A percentile compares a stretch with the other conserved stretches of the same genome.
phyloP scores from a whole-genome alignment of 2,113 vertebrate genomes.

The Hemicordylus capensis region DNA sequence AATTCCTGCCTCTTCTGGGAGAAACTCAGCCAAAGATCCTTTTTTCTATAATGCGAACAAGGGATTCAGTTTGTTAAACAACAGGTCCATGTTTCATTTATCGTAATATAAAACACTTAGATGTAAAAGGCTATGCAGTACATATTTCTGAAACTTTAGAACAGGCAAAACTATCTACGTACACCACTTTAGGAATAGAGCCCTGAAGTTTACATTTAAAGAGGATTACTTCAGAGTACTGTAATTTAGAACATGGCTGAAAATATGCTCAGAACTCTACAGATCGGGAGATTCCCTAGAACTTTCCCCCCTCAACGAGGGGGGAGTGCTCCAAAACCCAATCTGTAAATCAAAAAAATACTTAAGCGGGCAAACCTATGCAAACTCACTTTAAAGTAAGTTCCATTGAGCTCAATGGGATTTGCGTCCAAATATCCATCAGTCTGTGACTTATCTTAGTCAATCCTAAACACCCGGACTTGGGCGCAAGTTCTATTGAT shows the following conservation, averaged over 20 bases:
- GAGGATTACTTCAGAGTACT: neutral
- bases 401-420: neutral
- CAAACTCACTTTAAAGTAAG: neutral
- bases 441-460: too few species aligned
- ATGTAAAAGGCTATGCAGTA: neutral
- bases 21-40: too few species aligned
- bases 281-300: neutral
- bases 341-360: too few species aligned
- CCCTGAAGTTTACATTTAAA: too few species aligned
- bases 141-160: neutral
- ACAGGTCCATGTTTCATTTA: neutral
- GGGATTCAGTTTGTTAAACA: neutral
- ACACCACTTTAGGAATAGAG: too few species aligned
- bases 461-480: neutral
- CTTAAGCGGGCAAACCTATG: neutral
- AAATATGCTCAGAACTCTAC: neutral
- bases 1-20: neutral
- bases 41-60: neutral
- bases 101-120: neutral
- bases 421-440: neutral
- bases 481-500: neutral
- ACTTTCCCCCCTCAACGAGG: neutral
- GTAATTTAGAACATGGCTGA: neutral
- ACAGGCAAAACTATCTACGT: too few species aligned
- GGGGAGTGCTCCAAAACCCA: neutral